Conservation (phyloP, 2,888 invertebrate genomes). For the Ophioninae sp. region DNA sequence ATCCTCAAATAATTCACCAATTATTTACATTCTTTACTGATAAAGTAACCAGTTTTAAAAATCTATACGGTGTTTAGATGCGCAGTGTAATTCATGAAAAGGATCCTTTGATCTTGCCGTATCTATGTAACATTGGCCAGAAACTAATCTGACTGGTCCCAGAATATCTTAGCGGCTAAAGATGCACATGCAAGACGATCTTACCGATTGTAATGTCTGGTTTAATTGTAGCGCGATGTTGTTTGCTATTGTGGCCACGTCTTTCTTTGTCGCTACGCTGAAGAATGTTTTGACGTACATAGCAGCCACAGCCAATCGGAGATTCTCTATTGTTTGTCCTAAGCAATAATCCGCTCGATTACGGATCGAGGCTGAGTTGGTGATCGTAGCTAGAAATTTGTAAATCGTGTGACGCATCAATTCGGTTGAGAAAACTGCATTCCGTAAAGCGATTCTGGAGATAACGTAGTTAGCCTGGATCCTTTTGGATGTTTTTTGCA, state of each 20-base stretch:
- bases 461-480: constrained; percentile 89
- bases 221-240: not conserved
- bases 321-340: not conserved
- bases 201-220: not conserved
- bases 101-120: not conserved
- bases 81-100: not conserved
- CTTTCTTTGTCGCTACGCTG: not conserved
- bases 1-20: no score
- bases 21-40: not conserved
- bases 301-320: not conserved
- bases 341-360: not conserved
- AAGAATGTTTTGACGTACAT: not conserved
- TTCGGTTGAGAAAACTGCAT: not conserved
- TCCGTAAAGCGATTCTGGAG: not conserved
- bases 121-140: not conserved
- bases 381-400: not conserved
- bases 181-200: not conserved
- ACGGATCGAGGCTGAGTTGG: not conserved
- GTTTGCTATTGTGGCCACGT: not conserved
- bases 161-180: not conserved
- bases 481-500: constrained; percentile 84
- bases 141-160: not conserved
- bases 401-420: not conserved
- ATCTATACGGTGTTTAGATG: not conserved
- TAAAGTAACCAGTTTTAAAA: not conserved